Conservation (phyloP, 2,797 vertebrate genomes). For the Poeciliopsis infans region DNA sequence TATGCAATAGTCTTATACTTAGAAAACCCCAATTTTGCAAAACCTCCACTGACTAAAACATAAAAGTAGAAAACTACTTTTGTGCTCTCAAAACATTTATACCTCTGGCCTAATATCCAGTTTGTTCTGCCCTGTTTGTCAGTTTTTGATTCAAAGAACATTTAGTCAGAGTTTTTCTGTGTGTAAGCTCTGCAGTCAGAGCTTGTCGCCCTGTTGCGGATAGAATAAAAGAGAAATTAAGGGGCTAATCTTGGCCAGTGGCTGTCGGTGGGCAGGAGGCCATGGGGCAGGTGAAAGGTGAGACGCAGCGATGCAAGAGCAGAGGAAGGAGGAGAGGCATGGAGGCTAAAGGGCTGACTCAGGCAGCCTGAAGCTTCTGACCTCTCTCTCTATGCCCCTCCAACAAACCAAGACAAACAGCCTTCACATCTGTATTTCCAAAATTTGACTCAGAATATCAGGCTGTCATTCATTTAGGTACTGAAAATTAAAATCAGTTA, state of each 20-base stretch:
- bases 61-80: background rate
- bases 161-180: constrained; percentile 23
- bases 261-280: constrained; percentile 62
- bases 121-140: background rate
- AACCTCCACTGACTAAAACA: background rate
- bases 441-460: constrained; percentile 22
- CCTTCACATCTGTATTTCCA: constrained; percentile 29
- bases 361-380: constrained; percentile 43
- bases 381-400: constrained; percentile 10
- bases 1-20: background rate
- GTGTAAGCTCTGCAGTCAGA: constrained; percentile 40
- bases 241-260: constrained; percentile 50
- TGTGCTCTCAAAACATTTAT: background rate
- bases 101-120: background rate
- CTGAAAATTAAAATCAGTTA: constrained; percentile 9
- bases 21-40: background rate
- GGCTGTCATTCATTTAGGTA: constrained; percentile 8
- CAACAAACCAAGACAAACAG: constrained; percentile 40
- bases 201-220: constrained; percentile 32
- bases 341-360: constrained; percentile 56
- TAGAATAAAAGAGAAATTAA: constrained; percentile 33
- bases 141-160: constrained; percentile 7
- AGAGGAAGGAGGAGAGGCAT: constrained; percentile 10
- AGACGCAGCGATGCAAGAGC: constrained; percentile 62
- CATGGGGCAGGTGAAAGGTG: constrained; percentile 76